These are phyloP conservation scores for Tuberolachnus salignus DNA, from an alignment of 2,888 invertebrate species.

Conservation along the genomic window DNA sequence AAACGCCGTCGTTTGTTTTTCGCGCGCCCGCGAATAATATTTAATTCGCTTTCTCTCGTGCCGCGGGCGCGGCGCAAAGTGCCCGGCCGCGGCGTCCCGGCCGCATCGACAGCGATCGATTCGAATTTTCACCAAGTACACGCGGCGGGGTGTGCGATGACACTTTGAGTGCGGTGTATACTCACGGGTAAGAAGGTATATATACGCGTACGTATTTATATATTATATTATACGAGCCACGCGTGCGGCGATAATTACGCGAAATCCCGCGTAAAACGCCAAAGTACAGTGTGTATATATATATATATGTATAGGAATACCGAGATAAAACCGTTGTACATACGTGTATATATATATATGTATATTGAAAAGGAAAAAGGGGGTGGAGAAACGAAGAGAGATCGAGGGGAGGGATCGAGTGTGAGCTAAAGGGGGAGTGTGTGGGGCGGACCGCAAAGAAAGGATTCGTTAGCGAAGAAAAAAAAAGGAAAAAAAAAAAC, in stretches of 20 bases:
- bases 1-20: too few relatives aligned
- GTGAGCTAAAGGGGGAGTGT: too few relatives aligned
- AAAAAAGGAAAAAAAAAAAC: not conserved
- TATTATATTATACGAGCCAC: not conserved
- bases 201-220: not conserved
- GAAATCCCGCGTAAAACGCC: too few relatives aligned
- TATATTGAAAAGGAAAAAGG: not conserved
- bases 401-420: not conserved
- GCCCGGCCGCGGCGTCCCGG: too few relatives aligned
- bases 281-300: too few relatives aligned
- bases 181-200: not conserved
- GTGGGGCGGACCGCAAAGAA: not conserved
- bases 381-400: not conserved
- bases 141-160: not conserved
- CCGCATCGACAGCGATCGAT: too few relatives aligned
- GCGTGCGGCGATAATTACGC: too few relatives aligned
- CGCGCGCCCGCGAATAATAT: too few relatives aligned
- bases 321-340: not conserved
- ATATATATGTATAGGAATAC: too few relatives aligned
- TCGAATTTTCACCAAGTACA: not conserved
- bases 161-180: not conserved
- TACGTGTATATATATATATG: not conserved
- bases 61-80: too few relatives aligned
- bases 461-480: conserved; percentile 13
- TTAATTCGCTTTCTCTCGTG: too few relatives aligned